Percentiles rank a stretch among this genome's conserved stretches.
Conservation (phyloP, 1,140 invertebrate species). For the Elymnias hypermnestra region DNA sequence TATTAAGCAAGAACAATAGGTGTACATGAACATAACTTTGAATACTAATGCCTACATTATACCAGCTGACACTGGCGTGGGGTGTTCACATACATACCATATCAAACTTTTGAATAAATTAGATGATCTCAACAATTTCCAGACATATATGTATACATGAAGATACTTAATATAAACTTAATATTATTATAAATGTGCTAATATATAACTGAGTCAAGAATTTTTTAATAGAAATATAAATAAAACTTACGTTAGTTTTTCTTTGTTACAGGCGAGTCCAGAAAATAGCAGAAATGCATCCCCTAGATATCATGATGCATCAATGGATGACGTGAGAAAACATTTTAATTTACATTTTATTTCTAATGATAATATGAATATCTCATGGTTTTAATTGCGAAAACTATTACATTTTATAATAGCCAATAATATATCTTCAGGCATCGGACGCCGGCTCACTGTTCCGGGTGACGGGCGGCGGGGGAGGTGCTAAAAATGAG, state of each 20-base stretch:
- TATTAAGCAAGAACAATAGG: constrained; percentile 26
- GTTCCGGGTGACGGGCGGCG: constrained; percentile 57
- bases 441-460: constrained; percentile 63
- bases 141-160: no score
- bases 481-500: constrained; percentile 53
- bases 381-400: no score
- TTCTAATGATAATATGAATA: no score
- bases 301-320: constrained; percentile 66
- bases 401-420: no score
- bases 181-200: no score
- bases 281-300: constrained; percentile 71
- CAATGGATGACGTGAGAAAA: constrained; percentile 68
- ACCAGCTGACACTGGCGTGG: constrained; percentile 15
- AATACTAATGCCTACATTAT: constrained; percentile 26
- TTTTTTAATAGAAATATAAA: no score
- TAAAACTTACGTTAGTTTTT: no score
- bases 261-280: constrained; percentile 68
- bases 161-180: no score
- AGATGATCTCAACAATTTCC: constrained; percentile 16
- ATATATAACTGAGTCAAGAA: no score
- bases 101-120: constrained; percentile 19
- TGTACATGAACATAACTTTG: constrained; percentile 18
- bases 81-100: constrained; percentile 9
- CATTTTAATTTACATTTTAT: background rate
- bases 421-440: no score